These are phyloP conservation scores for Acanthacorydalis orientalis DNA, from an alignment of 2,888 invertebrate species.

Conservation along the genomic window DNA sequence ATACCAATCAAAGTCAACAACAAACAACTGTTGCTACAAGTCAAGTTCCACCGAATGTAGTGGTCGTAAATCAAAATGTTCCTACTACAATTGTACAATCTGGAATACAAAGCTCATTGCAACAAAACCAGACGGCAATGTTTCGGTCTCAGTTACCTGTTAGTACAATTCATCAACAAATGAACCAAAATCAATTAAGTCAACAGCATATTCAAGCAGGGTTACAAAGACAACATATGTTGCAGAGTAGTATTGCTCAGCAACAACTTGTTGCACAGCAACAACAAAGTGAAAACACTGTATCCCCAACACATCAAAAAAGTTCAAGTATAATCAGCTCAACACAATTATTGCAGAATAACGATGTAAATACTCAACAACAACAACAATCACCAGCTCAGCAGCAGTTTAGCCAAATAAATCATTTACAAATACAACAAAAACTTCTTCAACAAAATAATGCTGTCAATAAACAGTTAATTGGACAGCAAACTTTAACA, in stretches of 20 bases:
- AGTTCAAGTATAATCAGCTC: background rate
- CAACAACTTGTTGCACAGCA: slow-evolving; percentile 13
- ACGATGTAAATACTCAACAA: slow-evolving; percentile 3
- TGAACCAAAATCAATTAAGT: slow-evolving; percentile 14
- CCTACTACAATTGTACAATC: slow-evolving; percentile 10
- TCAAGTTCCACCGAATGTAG: slow-evolving; percentile 13
- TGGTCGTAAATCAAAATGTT: slow-evolving; percentile 4
- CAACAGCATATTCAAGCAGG: slow-evolving; percentile 12
- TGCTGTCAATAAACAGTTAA: background rate
- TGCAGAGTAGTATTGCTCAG: slow-evolving; percentile 12
- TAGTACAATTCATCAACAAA: slow-evolving; percentile 15
- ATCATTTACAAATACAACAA: slow-evolving; percentile 12
- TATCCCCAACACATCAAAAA: background rate
- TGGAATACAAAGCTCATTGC: slow-evolving; percentile 12
- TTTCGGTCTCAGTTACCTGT: slow-evolving; percentile 13
- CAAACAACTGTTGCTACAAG: slow-evolving; percentile 10
- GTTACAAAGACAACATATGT: slow-evolving; percentile 13
- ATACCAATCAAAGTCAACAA: slow-evolving; percentile 13
- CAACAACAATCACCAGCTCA: background rate
- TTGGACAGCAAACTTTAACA: background rate
- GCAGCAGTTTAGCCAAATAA: slow-evolving; percentile 3
- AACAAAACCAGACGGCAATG: slow-evolving; percentile 15
- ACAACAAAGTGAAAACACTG: slow-evolving; percentile 2
- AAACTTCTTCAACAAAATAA: slow-evolving; percentile 12
- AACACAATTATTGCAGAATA: slow-evolving; percentile 5